Evolutionary conservation across 2,113 vertebrate species (phyloP), one percentile per base, ranked within the genome.

Genomic region (Rhineura floridana): DNA sequence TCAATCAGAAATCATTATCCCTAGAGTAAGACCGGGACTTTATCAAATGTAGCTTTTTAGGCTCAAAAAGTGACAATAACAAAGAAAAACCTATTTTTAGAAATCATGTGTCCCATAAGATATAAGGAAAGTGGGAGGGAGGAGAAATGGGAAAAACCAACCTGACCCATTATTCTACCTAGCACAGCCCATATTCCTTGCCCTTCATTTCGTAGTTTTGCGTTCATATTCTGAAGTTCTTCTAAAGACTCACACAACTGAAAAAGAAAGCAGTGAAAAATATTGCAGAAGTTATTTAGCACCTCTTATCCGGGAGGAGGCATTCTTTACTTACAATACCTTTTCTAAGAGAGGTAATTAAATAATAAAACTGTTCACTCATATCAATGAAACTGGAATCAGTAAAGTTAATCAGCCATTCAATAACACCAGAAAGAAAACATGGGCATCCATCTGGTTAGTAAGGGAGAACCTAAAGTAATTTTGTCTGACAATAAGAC

Each of bases 221-320:
- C 97, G 90, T 99, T 99, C 94, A 98, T 96, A 92, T 98, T 99
- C 90, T 99, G 98, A 77, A 99, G 96, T 84, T 99, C 98, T 96
- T 99, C 98, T 94, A 99, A 96, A 79, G 98, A 98, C 90, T 99
- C 98, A 84, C 99, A 99, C 1, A 99, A 96, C 99, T 99, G 93
- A 82, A 95, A 94, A 90, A n/a, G 87, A 89, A 84, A 93, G 91
- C 3, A 55, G 59, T 28, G 79, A 72, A 67, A 87, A 65, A 81
- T 81, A 28, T 80, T 30, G 90, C 72, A 44, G 81, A 79, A 88
- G 83, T 80, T 70, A 85, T 83, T 92, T 50, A 46, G 59, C 4
- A 1, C 83, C 42, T 93, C 73, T 77, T 82, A 87, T 33, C 62
- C 85, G 91, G 81, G 21, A 3, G 23, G 85, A 7, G 25, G 6